Percentiles rank a stretch among this genome's conserved stretches.
Evolutionary conservation across 1,140 invertebrate species (phyloP).

Genomic region (Drosophila fuyamai): DNA sequence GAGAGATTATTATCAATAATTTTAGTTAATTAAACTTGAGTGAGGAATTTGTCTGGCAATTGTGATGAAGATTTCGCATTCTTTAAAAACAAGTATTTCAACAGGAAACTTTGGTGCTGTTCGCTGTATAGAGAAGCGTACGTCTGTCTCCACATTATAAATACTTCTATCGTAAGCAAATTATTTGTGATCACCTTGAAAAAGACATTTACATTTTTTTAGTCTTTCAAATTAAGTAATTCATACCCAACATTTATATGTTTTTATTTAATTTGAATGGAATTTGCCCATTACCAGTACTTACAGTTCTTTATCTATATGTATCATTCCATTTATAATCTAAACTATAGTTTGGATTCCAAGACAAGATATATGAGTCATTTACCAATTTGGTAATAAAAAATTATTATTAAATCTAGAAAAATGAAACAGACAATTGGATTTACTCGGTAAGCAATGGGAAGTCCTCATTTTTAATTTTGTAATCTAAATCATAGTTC

Average conservation of each 20-base stretch:
- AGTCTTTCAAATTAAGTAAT: no score
- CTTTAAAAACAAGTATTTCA: conserved; percentile 3
- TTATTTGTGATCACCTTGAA: no score
- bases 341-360: background rate
- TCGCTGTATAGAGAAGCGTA: background rate
- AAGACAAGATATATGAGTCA: background rate
- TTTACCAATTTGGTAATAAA: no score
- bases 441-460: no score
- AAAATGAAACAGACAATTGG: no score
- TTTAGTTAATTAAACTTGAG: conserved; percentile 23
- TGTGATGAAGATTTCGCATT: conserved; percentile 4
- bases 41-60: conserved; percentile 5
- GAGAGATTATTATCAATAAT: conserved; percentile 26
- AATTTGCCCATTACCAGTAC: background rate
- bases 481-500: background rate
- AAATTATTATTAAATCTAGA: no score
- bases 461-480: background rate
- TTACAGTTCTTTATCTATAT: conserved; percentile 1
- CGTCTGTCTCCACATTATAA: background rate
- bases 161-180: background rate
- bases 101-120: background rate
- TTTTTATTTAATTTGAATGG: no score
- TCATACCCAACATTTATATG: no score
- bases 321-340: background rate
- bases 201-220: no score